Evolutionary conservation across 2,888 invertebrate genomes (phyloP).

Genomic region (Caradrina clavipalpis): DNA sequence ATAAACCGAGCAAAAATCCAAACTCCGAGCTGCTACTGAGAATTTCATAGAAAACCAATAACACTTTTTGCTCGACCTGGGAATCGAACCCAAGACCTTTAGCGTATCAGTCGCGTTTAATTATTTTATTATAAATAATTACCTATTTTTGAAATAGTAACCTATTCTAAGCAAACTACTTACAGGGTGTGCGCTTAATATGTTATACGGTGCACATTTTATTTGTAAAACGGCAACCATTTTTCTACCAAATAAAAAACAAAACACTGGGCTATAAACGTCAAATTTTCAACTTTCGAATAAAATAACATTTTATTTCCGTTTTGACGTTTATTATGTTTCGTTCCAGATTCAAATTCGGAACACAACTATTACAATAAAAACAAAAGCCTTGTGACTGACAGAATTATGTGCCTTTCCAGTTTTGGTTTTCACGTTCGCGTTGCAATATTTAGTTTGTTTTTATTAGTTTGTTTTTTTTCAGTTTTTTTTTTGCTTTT

Average conservation of each 20-base stretch:
- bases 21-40: too few species aligned
- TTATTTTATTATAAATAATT: too few species aligned
- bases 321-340: background rate
- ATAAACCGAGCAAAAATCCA: too few species aligned
- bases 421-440: background rate
- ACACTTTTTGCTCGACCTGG: too few species aligned
- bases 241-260: background rate
- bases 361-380: background rate
- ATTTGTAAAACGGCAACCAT: background rate
- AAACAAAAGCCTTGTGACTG: background rate
- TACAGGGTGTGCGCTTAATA: too few species aligned
- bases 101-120: too few species aligned
- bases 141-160: too few species aligned
- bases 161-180: too few species aligned
- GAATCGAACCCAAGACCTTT: too few species aligned
- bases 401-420: background rate
- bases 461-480: too few species aligned
- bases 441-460: background rate
- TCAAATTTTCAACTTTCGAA: background rate
- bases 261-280: background rate
- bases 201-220: too few species aligned
- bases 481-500: background rate
- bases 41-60: too few species aligned
- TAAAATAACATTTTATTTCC: background rate
- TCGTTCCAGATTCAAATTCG: background rate